These are phyloP conservation scores for Drosophila paranaensis DNA, from an alignment of 2,888 invertebrate species.

Conservation along the genomic window DNA sequence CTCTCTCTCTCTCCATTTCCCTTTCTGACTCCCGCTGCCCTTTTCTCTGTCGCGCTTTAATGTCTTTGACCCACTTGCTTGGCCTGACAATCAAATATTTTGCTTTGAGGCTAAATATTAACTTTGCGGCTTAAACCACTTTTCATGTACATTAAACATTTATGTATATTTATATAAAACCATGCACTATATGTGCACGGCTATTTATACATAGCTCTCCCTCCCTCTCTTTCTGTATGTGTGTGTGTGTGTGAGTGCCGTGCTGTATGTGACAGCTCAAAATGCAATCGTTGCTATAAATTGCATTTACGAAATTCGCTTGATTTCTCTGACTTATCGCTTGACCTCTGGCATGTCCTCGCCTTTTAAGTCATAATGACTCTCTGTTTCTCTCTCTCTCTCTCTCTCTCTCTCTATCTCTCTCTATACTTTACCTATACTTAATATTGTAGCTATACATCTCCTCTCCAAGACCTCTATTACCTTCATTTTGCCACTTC, in stretches of 20 bases:
- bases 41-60: conserved; percentile 27
- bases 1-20: neutral
- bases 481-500: neutral
- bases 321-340: conserved; percentile 27
- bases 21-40: neutral
- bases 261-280: conserved; percentile 36
- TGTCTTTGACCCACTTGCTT: conserved; percentile 63
- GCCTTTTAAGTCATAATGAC: neutral
- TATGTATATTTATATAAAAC: neutral
- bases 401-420: neutral
- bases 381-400: neutral
- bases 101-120: conserved; percentile 63
- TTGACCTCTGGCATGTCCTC: neutral
- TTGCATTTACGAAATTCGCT: conserved; percentile 62
- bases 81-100: conserved; percentile 43
- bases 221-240: too few relatives aligned
- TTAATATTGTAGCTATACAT: too few relatives aligned
- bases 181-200: neutral
- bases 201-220: neutral
- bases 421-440: too few relatives aligned
- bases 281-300: conserved; percentile 76
- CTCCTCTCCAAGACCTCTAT: too few relatives aligned
- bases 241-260: neutral
- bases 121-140: conserved; percentile 48
- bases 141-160: conserved; percentile 7